A percentile compares a stretch with the other conserved stretches of the same genome.
phyloP scores from a whole-genome alignment of 2,888 invertebrate species.

The Nemurella pictetii region DNA sequence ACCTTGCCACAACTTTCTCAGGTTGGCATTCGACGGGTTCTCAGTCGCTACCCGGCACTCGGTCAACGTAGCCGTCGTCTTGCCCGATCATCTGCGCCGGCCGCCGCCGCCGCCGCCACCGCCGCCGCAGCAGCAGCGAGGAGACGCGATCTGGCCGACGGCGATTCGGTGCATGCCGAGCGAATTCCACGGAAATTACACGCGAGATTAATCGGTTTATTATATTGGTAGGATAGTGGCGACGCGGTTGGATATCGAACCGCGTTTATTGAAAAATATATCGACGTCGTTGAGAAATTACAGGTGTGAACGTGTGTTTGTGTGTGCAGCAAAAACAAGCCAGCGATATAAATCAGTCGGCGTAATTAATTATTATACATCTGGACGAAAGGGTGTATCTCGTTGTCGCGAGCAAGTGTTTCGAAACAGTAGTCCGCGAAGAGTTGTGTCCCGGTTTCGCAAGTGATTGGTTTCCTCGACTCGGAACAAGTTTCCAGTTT shows the following conservation, averaged over 20 bases:
- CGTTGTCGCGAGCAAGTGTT: neutral
- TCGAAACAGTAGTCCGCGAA: neutral
- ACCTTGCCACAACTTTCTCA: conserved; percentile 31
- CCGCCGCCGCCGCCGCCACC: too few relatives aligned
- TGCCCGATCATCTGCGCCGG: neutral
- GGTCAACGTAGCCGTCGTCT: conserved; percentile 21
- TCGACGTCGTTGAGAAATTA: neutral
- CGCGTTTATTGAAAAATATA: neutral
- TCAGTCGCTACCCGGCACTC: conserved; percentile 30
- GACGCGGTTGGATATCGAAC: neutral
- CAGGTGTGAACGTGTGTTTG: neutral
- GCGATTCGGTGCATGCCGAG: too few relatives aligned
- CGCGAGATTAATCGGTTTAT: neutral
- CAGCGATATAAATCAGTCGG: neutral
- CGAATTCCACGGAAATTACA: neutral
- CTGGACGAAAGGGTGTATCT: neutral
- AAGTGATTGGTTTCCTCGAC: neutral
- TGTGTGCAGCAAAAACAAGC: neutral
- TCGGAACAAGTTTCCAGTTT: neutral
- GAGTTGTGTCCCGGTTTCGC: neutral
- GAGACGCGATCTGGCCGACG: too few relatives aligned
- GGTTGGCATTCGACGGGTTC: too few relatives aligned
- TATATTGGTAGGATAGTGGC: neutral
- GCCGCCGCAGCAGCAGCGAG: too few relatives aligned
- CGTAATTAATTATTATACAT: neutral